A percentile compares a stretch with the other conserved stretches of the same genome.
Conservation (phyloP, 2,888 invertebrate genomes). For the Drosophila kokeensis region DNA sequence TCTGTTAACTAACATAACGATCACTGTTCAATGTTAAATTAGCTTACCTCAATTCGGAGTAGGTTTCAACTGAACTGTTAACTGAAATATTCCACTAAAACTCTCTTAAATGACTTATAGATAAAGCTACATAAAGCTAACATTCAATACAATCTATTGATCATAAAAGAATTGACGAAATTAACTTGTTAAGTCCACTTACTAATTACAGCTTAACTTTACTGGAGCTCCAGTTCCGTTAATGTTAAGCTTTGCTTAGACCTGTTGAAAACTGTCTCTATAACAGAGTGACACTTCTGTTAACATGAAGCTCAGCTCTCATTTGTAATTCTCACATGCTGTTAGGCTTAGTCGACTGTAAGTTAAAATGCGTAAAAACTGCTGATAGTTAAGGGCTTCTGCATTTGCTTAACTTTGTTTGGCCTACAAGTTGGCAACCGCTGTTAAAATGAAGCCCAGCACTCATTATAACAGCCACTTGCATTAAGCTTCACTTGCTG, state of each 20-base stretch:
- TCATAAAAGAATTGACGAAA: not conserved
- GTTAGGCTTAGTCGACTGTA: too few species aligned
- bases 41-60: not conserved
- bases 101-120: not conserved
- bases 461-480: too few species aligned
- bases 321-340: too few species aligned
- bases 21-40: not conserved
- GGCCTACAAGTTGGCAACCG: too few species aligned
- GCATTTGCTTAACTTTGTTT: too few species aligned
- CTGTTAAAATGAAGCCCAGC: too few species aligned
- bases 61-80: not conserved
- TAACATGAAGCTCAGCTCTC: not conserved
- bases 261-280: not conserved
- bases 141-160: not conserved
- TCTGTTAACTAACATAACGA: constrained; percentile 1
- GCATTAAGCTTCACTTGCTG: too few species aligned
- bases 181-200: not conserved
- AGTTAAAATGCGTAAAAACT: too few species aligned
- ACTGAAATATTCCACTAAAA: not conserved
- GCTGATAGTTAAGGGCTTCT: too few species aligned
- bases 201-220: not conserved
- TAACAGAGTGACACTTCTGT: not conserved
- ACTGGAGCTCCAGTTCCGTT: not conserved
- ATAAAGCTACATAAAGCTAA: not conserved
- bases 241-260: not conserved